A percentile compares a stretch with the other conserved stretches of the same genome.
phyloP scores from a whole-genome alignment of 2,113 vertebrate genomes.

The Nycticebus coucang region DNA sequence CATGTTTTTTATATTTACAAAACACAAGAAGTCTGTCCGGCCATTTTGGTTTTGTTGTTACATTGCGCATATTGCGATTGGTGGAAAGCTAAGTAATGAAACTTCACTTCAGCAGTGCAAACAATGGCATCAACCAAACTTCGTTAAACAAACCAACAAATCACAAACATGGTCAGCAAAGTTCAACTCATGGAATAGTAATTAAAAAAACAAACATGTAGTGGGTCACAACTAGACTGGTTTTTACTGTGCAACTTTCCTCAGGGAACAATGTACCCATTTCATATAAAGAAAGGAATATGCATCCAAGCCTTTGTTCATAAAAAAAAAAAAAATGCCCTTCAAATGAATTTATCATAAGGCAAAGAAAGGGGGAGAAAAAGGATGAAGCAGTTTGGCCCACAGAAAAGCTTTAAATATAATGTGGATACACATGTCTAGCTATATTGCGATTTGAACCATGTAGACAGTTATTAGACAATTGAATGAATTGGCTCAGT shows the following conservation, averaged over 20 bases:
- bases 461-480: conserved; percentile 74
- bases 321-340: conserved; percentile 81
- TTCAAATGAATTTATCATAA: conserved; percentile 84
- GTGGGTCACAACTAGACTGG: conserved; percentile 91
- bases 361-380: conserved; percentile 74
- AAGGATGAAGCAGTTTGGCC: conserved; percentile 78
- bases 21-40: conserved; percentile 85
- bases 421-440: conserved; percentile 56
- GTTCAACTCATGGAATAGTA: conserved; percentile 63
- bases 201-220: conserved; percentile 45
- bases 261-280: conserved; percentile 81
- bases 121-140: conserved; percentile 87
- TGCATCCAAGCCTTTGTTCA: conserved; percentile 85
- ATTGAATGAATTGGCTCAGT: conserved; percentile 84
- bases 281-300: conserved; percentile 83
- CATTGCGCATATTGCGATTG: conserved; percentile 84
- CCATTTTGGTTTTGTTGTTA: conserved; percentile 83
- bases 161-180: conserved; percentile 81
- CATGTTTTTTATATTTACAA: conserved; percentile 78
- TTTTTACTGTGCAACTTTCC: conserved; percentile 81
- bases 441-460: conserved; percentile 51
- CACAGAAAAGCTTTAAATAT: conserved; percentile 76
- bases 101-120: conserved; percentile 85
- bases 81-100: conserved; percentile 82
- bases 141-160: conserved; percentile 80